Base-by-base conservation (phyloP, 2,888 invertebrate genomes). In the Ophion slaviceki region DNA sequence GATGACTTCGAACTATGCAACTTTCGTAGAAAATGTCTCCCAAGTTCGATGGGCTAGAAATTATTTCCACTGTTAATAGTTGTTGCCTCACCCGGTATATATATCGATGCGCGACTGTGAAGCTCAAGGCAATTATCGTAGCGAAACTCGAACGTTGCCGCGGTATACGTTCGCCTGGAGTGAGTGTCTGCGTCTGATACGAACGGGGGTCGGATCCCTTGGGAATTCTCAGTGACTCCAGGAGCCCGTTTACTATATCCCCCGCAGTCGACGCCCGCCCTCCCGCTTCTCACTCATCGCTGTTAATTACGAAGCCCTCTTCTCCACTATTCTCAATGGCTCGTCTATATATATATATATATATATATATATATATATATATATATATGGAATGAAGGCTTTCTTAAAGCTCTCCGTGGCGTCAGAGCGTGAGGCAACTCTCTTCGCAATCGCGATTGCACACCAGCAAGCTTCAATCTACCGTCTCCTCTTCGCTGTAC, bases 51-150 rank as follows among this genome's bases (percentile, higher is more conserved):
- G 32, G 0, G 32, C 32, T 32, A 4, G 32, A 32, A 32, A 32
- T 32, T 32, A 32, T 32, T 32, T 32, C 0, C 4, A 32, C 32
- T 32, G 32, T 32, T 32, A 32, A 1, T 36, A 20, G 8, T 20
- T 68, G 45, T 45, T 1, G 7, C 32, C 53, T 24, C 24, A 36
- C 14, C 32, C 32, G 32, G 36, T 40, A 57, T 71, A 71, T 72
- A 91, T 90, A 90, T 89, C 89, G 87, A 80, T 77, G 92, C 92
- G 91, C 92, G 89, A 92, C 92, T 92, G 92, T 91, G 91, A 92
- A 92, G 93, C 92, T 91, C 83, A 91, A 93, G 91, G 92, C 93
- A 93, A 93, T 93, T 93, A 93, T 93, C 93, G 92, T 91, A 90
- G 92, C 92, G 92, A 92, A 93, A 92, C 92, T 92, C 91, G 93